These are phyloP conservation scores for Schizopygopsis malacanthus DNA, from an alignment of 2,797 vertebrate species.

Conservation along the genomic window DNA sequence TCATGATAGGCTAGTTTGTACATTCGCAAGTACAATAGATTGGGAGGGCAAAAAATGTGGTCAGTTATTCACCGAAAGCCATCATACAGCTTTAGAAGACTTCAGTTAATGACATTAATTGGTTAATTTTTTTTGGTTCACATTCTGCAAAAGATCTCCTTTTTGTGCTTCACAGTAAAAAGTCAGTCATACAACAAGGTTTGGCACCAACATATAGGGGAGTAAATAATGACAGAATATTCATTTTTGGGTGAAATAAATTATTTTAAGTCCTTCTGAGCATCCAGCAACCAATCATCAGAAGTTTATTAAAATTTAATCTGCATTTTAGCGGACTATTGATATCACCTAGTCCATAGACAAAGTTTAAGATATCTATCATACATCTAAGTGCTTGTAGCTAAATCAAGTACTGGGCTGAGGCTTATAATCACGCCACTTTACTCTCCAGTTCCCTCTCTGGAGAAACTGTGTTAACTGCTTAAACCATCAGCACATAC, in stretches of 20 bases:
- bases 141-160: neutral
- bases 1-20: too few species aligned
- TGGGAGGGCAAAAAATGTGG: too few species aligned
- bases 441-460: neutral
- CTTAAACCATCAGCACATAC: neutral
- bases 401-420: neutral
- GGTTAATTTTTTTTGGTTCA: neutral
- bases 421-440: neutral
- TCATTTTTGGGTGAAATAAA: neutral
- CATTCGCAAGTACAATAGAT: too few species aligned
- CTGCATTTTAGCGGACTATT: conserved; percentile 10
- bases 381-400: conserved; percentile 17
- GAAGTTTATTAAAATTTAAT: conserved; percentile 2
- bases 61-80: too few species aligned
- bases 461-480: neutral
- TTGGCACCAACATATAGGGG: neutral
- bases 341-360: neutral
- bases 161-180: neutral
- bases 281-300: neutral
- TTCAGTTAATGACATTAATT: neutral
- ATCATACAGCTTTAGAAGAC: neutral
- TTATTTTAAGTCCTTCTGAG: neutral
- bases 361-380: conserved; percentile 22
- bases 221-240: neutral
- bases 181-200: neutral